Evolutionary conservation across 1,140 invertebrate species (phyloP).

Genomic region (Acyrthosiphon pisum): DNA sequence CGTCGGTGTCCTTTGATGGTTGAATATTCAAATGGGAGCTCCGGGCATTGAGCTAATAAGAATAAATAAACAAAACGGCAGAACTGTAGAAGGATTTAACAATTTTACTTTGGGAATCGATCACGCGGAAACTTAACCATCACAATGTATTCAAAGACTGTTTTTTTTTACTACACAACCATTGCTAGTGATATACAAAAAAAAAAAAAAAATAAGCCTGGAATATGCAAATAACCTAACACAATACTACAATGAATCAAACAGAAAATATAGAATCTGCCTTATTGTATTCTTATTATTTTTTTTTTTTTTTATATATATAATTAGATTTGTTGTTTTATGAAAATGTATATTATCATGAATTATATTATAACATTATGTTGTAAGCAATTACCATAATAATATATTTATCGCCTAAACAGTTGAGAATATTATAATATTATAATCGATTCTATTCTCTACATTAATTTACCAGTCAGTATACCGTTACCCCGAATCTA

Average conservation of each 20-base stretch:
- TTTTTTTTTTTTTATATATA: neutral
- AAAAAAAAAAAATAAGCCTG: neutral
- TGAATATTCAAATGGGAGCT: neutral
- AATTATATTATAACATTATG: neutral
- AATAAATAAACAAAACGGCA: slow-evolving; percentile 36
- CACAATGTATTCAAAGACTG: neutral
- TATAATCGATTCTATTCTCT: too few species aligned
- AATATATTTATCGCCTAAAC: neutral
- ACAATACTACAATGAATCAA: neutral
- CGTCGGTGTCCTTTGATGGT: slow-evolving; percentile 5
- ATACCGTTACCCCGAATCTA: neutral
- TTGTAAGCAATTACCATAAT: neutral
- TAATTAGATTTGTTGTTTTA: neutral
- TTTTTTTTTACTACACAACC: neutral
- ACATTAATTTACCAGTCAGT: neutral
- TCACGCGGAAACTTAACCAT: slow-evolving; percentile 7
- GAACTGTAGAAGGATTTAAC: neutral
- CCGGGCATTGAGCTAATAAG: slow-evolving; percentile 12
- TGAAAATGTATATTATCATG: neutral
- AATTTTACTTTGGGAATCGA: slow-evolving; percentile 9
- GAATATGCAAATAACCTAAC: neutral
- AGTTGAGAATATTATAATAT: too few species aligned
- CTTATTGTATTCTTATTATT: neutral
- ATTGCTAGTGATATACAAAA: neutral
- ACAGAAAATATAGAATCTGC: too few species aligned